A percentile compares a stretch with the other conserved stretches of the same genome.
Evolutionary conservation across 2,113 vertebrate species (phyloP).

Genomic region (Petroica traversi): DNA sequence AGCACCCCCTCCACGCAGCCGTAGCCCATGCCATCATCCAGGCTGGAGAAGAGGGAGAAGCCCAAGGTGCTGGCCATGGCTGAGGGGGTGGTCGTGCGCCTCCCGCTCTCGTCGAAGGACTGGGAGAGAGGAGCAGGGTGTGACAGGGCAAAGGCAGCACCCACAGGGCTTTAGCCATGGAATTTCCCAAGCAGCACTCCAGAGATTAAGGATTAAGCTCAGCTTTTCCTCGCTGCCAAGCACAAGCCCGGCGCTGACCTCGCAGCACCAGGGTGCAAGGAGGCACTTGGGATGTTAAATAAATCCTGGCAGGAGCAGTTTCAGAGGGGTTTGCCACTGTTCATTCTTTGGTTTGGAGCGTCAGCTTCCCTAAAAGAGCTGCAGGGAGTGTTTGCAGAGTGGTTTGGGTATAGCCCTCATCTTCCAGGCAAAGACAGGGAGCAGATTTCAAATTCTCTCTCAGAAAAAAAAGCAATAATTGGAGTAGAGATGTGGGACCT

Average conservation of each 20-base stretch:
- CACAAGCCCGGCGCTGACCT: background rate
- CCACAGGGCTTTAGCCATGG: background rate
- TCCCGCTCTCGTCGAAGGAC: slow-evolving; percentile 91
- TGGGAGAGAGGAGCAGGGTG: slow-evolving; percentile 27
- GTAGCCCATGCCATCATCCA: slow-evolving; percentile 90
- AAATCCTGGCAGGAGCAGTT: fast-evolving
- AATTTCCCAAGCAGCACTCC: background rate
- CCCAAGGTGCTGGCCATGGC: slow-evolving; percentile 80
- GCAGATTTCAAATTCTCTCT: background rate
- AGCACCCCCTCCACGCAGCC: slow-evolving; percentile 83
- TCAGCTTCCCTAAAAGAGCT: background rate
- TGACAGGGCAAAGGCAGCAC: background rate
- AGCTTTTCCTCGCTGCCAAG: background rate
- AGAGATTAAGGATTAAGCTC: background rate
- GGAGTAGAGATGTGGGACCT: background rate
- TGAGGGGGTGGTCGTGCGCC: slow-evolving; percentile 77
- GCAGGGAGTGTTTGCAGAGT: fast-evolving
- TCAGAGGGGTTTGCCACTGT: background rate
- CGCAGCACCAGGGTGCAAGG: fast-evolving
- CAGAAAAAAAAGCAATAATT: background rate
- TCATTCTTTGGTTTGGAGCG: background rate
- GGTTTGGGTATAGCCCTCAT: background rate
- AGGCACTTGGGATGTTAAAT: fast-evolving
- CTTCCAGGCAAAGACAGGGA: background rate
- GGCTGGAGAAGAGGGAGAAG: slow-evolving; percentile 86